A percentile compares a stretch with the other conserved stretches of the same genome.
Evolutionary conservation across 2,797 vertebrate genomes (phyloP).

Genomic region (Lagodon rhomboides): DNA sequence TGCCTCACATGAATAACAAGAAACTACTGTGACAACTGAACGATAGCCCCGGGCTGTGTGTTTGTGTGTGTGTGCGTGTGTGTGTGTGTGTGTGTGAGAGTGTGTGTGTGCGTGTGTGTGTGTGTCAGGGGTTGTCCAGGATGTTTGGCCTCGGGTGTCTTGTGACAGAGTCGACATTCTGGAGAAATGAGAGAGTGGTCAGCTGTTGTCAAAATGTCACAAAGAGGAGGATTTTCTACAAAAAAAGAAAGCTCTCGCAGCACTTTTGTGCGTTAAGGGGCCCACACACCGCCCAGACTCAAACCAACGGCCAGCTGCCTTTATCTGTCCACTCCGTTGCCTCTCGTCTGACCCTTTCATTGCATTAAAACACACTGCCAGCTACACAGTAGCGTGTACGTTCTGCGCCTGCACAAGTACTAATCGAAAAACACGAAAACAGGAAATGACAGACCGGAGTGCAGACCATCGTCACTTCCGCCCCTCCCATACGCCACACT

Average conservation of each 20-base stretch:
- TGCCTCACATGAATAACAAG: slow-evolving; percentile 71
- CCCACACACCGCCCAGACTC: no score
- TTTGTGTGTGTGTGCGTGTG: slow-evolving; percentile 28
- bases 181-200: slow-evolving; percentile 69
- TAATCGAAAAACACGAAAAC: no score
- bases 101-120: slow-evolving; percentile 38
- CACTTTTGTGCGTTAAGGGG: slow-evolving; percentile 59
- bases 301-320: no score
- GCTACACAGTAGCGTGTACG: no score
- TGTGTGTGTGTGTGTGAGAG: slow-evolving; percentile 12
- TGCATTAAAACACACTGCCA: no score
- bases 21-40: slow-evolving; percentile 76
- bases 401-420: no score
- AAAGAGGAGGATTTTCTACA: slow-evolving; percentile 56
- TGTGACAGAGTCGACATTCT: slow-evolving; percentile 79
- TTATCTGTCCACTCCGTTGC: no score
- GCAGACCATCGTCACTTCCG: no score
- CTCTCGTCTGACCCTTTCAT: no score
- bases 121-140: slow-evolving; percentile 64
- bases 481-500: no score
- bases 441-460: no score
- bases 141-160: slow-evolving; percentile 73
- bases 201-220: slow-evolving; percentile 72
- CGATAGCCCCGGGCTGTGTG: slow-evolving; percentile 57
- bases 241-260: slow-evolving; percentile 42